Base-by-base conservation (phyloP, 2,797 vertebrate species). In the Pseudomugil gertrudae region DNA sequence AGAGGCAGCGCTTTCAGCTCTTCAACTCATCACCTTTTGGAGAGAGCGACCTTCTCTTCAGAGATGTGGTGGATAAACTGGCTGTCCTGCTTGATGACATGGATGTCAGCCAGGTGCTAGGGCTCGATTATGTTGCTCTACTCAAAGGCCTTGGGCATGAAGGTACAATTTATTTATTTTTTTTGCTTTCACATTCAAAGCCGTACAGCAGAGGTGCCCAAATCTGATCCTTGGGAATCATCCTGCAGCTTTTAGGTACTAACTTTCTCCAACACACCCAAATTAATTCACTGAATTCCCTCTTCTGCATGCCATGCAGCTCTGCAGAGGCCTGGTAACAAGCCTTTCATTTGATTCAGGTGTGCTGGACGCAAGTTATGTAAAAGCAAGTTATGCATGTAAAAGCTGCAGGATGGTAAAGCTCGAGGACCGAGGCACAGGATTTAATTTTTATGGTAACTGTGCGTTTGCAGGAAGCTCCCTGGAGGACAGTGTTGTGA, bases 91-190 rank as follows among this genome's bases (percentile, higher is more conserved):
- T 88, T 3, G 94, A 95, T 9, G 88, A 94, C 57, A 82, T 82
- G 51, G 95, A 97, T 30, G 87, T 98, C 83, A 94, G 92, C 66
- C 94, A 94, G 63, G 86, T 97, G 69, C 90, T 98, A 74, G 96
- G 96, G 38, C 87, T 96, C 84, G 96, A 97, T 79, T 97, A 97
- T 58, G 91, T 96, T 14, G 92, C 95, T n/a, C 95, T 97, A 30
- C 93, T 98, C 67, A 97, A 97, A 78, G 95, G 94, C 14, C 93
- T 97, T 0, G 95, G 96, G n/a, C 96, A 98, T 47, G 96, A 97
- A 96, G 96, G 96, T 96, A 79, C 70, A 21, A n/a, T 11, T n/a
- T 21, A 3, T 32, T 9, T 6, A 2, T 23, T n/a, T 26, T 4
- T 27, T 40, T 55, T 40, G 38, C 38, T 29, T 61, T 57, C 27